These are phyloP conservation scores for Brachionus asplanchnoidis DNA, from an alignment of 1,140 invertebrate species.

Conservation along the genomic window DNA sequence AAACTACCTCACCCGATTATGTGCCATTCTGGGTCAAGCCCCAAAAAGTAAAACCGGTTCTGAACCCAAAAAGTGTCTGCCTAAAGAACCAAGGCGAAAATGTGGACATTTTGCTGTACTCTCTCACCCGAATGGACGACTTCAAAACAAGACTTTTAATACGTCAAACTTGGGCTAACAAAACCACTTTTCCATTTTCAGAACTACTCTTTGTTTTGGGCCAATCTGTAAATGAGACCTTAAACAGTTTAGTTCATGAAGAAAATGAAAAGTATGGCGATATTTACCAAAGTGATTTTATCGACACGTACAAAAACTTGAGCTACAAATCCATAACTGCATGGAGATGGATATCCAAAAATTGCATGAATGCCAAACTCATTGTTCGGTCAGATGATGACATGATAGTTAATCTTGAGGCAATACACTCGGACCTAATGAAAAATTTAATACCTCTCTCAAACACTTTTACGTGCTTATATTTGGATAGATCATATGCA, in stretches of 20 bases:
- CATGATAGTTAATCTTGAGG: constrained; percentile 22
- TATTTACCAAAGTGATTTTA: constrained; percentile 45
- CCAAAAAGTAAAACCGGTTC: background rate
- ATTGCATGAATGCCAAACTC: constrained; percentile 42
- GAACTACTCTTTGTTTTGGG: background rate
- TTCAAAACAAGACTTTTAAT: constrained; percentile 43
- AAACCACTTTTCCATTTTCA: background rate
- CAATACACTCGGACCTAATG: background rate
- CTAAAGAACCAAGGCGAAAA: background rate
- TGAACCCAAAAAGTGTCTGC: background rate
- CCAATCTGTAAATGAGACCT: background rate
- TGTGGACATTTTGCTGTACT: background rate
- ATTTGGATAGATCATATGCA: background rate
- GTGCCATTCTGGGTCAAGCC: constrained; percentile 3
- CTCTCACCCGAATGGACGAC: constrained; percentile 37
- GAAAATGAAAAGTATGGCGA: constrained; percentile 44
- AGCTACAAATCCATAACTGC: constrained; percentile 45
- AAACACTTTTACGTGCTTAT: background rate
- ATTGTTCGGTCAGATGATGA: constrained; percentile 45
- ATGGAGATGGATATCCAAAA: constrained; percentile 43
- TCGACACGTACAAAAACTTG: constrained; percentile 44
- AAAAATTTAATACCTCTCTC: background rate
- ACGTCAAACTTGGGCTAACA: constrained; percentile 43
- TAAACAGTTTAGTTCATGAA: background rate
- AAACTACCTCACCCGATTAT: background rate